A percentile compares a stretch with the other conserved stretches of the same genome.
Evolutionary conservation across 64 coral and sea anemone genomes (phyloP).

Genomic region (Stichodactyla mertensii): DNA sequence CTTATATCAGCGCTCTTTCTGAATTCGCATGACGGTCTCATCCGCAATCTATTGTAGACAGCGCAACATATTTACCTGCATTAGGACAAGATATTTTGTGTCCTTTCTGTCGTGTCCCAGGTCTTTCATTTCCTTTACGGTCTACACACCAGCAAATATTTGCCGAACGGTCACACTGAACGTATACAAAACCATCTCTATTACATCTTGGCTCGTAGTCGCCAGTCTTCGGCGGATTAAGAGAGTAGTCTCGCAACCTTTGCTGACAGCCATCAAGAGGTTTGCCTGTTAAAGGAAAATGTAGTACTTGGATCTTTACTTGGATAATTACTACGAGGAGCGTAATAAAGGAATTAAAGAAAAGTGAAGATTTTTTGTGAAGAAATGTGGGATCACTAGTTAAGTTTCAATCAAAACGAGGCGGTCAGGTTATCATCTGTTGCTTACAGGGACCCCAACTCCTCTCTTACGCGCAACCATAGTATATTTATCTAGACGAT

Average conservation of each 20-base stretch:
- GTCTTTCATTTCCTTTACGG: constrained; percentile 25
- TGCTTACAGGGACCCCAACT: no score
- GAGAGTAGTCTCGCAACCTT: constrained; percentile 27
- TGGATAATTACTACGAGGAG: no score
- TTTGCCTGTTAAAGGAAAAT: constrained; percentile 17
- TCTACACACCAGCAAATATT: constrained; percentile 49
- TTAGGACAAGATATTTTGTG: neutral
- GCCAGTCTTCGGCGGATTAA: constrained; percentile 10
- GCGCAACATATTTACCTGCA: neutral
- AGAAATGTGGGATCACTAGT: no score
- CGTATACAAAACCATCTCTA: neutral
- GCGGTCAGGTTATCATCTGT: no score
- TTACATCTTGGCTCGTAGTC: constrained; percentile 27
- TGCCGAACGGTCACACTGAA: constrained; percentile 19
- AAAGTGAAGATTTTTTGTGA: no score
- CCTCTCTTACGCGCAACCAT: no score
- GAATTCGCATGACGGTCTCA: neutral
- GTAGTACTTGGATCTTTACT: neutral
- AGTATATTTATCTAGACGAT: no score
- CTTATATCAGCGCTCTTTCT: no score
- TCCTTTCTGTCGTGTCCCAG: constrained; percentile 63
- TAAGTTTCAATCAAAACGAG: no score
- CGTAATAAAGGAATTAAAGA: no score
- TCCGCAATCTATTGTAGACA: neutral
- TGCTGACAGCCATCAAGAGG: constrained; percentile 33